Conservation (phyloP, 2,888 invertebrate genomes). For the Scaptomyza polygonia region DNA sequence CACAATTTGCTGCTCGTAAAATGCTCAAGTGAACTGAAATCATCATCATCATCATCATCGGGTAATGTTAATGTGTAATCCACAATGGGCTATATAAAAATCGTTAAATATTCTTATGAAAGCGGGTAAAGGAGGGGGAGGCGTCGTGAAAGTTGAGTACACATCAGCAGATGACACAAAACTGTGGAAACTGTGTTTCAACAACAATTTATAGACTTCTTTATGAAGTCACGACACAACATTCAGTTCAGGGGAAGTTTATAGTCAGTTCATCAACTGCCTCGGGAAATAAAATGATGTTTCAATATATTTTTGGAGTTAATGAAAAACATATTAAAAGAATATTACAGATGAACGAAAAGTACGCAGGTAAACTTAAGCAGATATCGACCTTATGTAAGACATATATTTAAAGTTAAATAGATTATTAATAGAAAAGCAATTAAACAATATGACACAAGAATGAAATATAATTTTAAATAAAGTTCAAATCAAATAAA, state of each 20-base stretch:
- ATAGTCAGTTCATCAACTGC: constrained; percentile 32
- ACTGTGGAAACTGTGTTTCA: neutral
- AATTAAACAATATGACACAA: too few species aligned
- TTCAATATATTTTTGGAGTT: neutral
- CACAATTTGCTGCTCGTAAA: constrained; percentile 82
- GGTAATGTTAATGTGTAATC: constrained; percentile 47
- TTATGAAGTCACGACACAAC: constrained; percentile 51
- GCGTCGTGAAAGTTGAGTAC: constrained; percentile 26
- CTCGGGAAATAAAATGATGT: neutral
- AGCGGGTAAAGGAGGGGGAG: neutral
- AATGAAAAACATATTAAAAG: neutral
- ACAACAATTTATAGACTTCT: constrained; percentile 61
- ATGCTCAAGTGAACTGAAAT: constrained; percentile 64
- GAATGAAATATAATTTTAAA: too few species aligned
- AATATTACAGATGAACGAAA: neutral
- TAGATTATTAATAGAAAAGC: too few species aligned
- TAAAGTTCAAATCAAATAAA: too few species aligned
- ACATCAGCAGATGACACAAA: constrained; percentile 43
- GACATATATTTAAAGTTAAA: too few species aligned
- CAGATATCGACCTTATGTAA: too few species aligned
- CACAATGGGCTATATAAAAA: constrained; percentile 73
- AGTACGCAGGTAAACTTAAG: neutral
- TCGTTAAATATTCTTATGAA: constrained; percentile 62
- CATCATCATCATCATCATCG: constrained; percentile 28
- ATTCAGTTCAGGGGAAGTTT: constrained; percentile 32